Evolutionary conservation across 2,888 invertebrate species (phyloP), one percentile per base, ranked within the genome.

Genomic region (Buathra laborator): DNA sequence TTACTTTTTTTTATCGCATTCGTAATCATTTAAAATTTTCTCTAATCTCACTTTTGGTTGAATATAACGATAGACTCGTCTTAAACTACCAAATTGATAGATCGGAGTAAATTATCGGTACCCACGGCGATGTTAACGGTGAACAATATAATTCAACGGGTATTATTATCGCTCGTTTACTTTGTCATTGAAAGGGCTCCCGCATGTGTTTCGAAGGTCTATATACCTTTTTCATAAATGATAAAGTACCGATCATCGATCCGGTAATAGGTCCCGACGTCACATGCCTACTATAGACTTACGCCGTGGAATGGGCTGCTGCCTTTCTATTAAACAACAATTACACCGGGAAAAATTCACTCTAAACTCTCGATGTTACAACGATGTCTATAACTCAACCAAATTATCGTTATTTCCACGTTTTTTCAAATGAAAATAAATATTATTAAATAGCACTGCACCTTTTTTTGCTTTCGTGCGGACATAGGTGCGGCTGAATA

Each of bases 171-270:
- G 24, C 24, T 44, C 9, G 10, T 7, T 37, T 19, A 56, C 16
- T 75, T 75, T 64, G 37, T 37, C 64, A 78, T 70, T 70, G 64
- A 71, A 79, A 48, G 53, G 37, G 46, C 9, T 19, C 14, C n/a
- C 10, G 48, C 19, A 12, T 51, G 19, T 16, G 56, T 81, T 59
- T 56, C 56, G 64, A 62, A 64, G 37, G 71, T 48, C 62, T 81
- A 32, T 76, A 53, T 67, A 81, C 68, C 32, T 74, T 62, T 77
- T 51, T 51, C 78, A 72, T 81, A 19, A 74, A 81, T 81, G 81
- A 81, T 84, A 74, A 81, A 81, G 64, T 81, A 68, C 66, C 71
- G 67, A 81, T 64, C 37, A 84, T 84, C 84, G 84, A 84, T 84
- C 81, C 81, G 59, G 46, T 62, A 48, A 53, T 44, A 29, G 71